A percentile compares a stretch with the other conserved stretches of the same genome.
Conservation (phyloP, 2,113 vertebrate species). For the Cyphomyrus discorhynchus region DNA sequence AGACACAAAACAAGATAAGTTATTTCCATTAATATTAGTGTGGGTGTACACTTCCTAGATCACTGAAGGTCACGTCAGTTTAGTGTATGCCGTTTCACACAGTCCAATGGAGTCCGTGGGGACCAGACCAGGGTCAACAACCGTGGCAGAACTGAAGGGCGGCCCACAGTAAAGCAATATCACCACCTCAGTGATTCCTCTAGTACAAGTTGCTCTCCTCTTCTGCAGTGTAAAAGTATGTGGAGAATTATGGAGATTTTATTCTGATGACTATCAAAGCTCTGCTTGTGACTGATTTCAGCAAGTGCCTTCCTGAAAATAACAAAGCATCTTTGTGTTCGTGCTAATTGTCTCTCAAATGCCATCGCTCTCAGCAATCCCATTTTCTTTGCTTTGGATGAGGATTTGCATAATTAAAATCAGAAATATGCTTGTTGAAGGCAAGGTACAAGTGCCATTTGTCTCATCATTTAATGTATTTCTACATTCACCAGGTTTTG, state of each 20-base stretch:
- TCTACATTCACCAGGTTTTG: neutral
- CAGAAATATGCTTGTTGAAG: slow-evolving; percentile 2
- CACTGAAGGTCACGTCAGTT: neutral
- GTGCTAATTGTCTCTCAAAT: slow-evolving; percentile 4
- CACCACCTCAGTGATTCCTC: neutral
- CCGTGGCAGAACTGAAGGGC: slow-evolving; percentile 3
- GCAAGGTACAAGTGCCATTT: neutral
- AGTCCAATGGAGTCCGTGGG: neutral
- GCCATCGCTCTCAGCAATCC: slow-evolving; percentile 9
- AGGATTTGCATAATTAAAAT: slow-evolving; percentile 19
- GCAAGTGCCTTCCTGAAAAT: slow-evolving; percentile 7
- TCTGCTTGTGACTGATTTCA: neutral
- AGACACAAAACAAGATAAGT: neutral
- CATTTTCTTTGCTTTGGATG: neutral
- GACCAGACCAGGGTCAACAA: slow-evolving; percentile 28
- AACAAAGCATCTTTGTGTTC: neutral
- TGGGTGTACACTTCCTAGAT: neutral
- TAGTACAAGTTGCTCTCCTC: neutral
- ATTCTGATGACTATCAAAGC: neutral
- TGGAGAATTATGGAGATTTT: neutral
- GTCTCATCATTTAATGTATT: neutral
- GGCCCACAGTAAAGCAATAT: neutral
- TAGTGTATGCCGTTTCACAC: neutral
- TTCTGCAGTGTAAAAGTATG: neutral
- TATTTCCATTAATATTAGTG: slow-evolving; percentile 9